Percentiles rank a stretch among this genome's conserved stretches.
Evolutionary conservation across 2,113 vertebrate genomes (phyloP).

Genomic region (Malurus melanocephalus): DNA sequence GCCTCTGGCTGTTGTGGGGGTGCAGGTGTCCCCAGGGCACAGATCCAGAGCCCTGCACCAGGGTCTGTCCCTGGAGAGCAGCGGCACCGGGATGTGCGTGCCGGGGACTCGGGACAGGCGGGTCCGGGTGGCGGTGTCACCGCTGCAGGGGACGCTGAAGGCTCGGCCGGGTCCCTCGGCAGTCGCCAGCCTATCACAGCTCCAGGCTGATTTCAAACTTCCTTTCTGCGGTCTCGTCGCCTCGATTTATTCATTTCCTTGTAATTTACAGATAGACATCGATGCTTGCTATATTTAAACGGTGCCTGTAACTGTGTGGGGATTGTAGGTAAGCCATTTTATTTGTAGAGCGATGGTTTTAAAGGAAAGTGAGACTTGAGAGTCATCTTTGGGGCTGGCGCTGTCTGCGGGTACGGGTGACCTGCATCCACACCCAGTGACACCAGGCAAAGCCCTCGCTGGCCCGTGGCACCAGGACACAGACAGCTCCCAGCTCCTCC

Average conservation of each 20-base stretch:
- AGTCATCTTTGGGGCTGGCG: neutral
- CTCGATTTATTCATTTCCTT: conserved; percentile 65
- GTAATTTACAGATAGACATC: conserved; percentile 57
- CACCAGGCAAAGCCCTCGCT: neutral
- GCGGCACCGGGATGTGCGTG: neutral
- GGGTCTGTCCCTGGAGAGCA: accelerated
- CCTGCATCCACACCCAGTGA: neutral
- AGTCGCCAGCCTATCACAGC: neutral
- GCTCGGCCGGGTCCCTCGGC: neutral
- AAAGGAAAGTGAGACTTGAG: conserved; percentile 35
- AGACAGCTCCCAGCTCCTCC: neutral
- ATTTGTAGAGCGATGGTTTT: neutral
- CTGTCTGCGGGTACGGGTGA: neutral
- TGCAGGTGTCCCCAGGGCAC: neutral
- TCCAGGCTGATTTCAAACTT: neutral
- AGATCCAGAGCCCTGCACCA: accelerated
- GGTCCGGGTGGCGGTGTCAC: neutral
- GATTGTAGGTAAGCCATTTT: conserved; percentile 39
- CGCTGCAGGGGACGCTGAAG: neutral
- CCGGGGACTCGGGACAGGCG: accelerated
- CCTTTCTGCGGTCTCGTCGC: conserved; percentile 12
- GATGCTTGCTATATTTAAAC: conserved; percentile 50
- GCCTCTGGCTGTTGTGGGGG: neutral
- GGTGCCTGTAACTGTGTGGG: neutral
- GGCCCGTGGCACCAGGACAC: accelerated